Evolutionary conservation across 2,888 invertebrate species (phyloP), one percentile per base, ranked within the genome.

Genomic region (Chouioia cunea): DNA sequence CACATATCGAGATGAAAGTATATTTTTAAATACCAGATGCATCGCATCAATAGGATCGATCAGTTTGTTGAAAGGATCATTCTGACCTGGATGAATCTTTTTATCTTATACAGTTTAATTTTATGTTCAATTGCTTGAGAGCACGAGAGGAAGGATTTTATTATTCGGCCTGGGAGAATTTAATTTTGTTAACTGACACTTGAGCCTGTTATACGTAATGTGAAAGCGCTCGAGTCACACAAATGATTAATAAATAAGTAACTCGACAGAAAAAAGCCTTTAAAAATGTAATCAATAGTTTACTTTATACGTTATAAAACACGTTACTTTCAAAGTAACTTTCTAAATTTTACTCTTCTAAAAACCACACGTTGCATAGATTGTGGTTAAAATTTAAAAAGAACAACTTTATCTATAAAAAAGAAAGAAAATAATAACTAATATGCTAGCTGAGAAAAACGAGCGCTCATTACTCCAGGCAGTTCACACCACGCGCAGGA

Each of bases 141-240:
- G 27, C 12, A 16, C 15, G 20, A 46, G 27, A 46, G 43, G 53
- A 47, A 23, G 54, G 43, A 15, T n/a, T 59, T 60, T 59, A 46
- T 59, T 67, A 54, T 60, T 3, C 64, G 59, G 43, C 50, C 48
- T 27, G 27, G 44, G 46, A 65, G 50, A 77, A 79, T 81, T 78
- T 81, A 82, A 83, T 83, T 82, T 79, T 77, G 78, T 77, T 81
- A 80, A 83, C 80, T 82, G 82, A 80, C 76, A 78, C 76, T 78
- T 82, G 81, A 83, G 78, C 80, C 81, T 80, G 79, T 81, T 81
- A 81, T 81, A 81, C 80, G 80, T 80, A 75, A 74, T 74, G 71
- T 75, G 77, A 80, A 82, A 80, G 78, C 78, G 76, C 79, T 80
- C 81, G 79, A 75, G 79, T 77, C 78, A 82, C 80, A 78, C 75